phyloP scores from a whole-genome alignment of 2,797 vertebrate genomes.

The Falco columbarius region DNA sequence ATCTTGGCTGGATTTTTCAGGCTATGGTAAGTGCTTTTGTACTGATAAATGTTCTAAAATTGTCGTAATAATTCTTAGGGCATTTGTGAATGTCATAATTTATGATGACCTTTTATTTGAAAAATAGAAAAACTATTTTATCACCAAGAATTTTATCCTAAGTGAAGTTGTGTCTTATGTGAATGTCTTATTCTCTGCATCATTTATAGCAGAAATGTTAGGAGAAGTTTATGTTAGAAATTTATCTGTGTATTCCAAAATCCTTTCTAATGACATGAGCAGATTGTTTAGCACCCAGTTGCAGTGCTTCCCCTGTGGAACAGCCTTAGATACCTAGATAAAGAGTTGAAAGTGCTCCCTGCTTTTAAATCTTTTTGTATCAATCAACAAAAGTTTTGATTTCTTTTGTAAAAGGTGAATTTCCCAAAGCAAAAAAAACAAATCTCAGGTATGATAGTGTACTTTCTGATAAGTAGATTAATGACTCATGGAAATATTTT shows the following conservation, averaged over 20 bases:
- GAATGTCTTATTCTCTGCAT: not conserved
- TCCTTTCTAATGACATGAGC: not conserved
- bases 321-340: not conserved
- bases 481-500: not conserved
- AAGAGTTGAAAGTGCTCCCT: not conserved
- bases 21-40: conserved; percentile 87
- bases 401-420: not conserved
- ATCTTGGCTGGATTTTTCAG: conserved; percentile 80
- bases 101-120: not conserved
- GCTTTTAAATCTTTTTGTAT: not conserved
- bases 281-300: not conserved
- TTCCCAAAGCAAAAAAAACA: not conserved
- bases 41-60: not conserved
- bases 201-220: not conserved
- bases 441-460: not conserved
- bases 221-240: not conserved
- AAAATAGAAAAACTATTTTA: not conserved
- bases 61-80: not conserved
- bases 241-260: not conserved
- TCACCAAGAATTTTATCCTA: not conserved
- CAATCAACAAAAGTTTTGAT: not conserved
- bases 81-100: not conserved
- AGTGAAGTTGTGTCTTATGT: not conserved
- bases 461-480: not conserved
- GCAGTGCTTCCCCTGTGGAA: not conserved